Conservation (phyloP, 2,888 invertebrate genomes). For the Philonicus albiceps region DNA sequence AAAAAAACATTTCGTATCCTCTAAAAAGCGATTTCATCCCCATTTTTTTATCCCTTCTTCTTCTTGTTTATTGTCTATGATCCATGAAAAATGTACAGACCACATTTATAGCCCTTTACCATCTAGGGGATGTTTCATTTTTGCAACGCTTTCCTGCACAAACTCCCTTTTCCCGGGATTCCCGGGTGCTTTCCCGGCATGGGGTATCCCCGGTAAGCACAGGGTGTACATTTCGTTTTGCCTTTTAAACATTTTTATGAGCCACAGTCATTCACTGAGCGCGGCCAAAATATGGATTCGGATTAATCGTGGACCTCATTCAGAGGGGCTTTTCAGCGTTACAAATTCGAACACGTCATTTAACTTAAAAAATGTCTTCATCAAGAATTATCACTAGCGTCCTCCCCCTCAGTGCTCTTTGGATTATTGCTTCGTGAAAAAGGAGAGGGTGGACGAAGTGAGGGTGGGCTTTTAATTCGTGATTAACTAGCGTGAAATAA, state of each 20-base stretch:
- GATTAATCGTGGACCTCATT: background rate
- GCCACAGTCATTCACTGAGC: background rate
- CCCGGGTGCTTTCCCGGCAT: background rate
- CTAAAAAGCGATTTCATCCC: background rate
- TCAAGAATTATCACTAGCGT: constrained; percentile 15
- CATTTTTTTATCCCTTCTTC: background rate
- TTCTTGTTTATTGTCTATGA: background rate
- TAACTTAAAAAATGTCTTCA: constrained; percentile 45
- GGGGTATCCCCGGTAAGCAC: background rate
- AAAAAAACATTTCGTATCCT: background rate
- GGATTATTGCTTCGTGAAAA: background rate
- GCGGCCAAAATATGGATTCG: background rate
- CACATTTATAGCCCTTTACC: background rate
- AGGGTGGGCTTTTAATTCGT: background rate
- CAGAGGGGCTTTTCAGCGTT: constrained; percentile 18
- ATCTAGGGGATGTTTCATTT: constrained; percentile 9
- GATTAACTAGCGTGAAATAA: constrained; percentile 47
- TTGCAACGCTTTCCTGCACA: constrained; percentile 19
- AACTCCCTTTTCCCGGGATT: background rate
- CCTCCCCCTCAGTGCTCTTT: background rate
- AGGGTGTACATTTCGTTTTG: background rate
- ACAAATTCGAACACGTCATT: constrained; percentile 44
- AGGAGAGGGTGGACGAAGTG: background rate
- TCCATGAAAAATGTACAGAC: constrained; percentile 16
- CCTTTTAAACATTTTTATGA: constrained; percentile 10